Conservation (phyloP, 2,113 vertebrate genomes). For the Pandion haliaetus region DNA sequence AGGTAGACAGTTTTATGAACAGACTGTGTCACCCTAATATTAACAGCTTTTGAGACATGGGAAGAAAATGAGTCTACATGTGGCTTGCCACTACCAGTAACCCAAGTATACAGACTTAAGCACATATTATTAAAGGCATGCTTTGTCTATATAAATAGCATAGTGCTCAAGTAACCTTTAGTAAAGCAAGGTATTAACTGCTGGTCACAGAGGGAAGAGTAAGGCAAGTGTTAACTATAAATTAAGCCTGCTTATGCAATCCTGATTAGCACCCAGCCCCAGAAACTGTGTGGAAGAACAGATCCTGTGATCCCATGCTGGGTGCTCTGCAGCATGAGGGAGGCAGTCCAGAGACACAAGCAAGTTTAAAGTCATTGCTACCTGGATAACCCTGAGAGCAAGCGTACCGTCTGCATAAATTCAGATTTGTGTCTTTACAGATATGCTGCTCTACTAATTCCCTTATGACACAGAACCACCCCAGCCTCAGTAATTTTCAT, state of each 20-base stretch:
- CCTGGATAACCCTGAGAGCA: not conserved
- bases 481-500: not conserved
- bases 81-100: not conserved
- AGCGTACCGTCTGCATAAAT: rapidly evolving
- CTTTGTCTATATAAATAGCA: not conserved
- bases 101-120: not conserved
- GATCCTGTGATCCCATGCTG: not conserved
- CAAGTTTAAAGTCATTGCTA: not conserved
- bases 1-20: not conserved
- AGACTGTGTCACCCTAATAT: not conserved
- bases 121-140: not conserved
- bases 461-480: not conserved
- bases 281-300: not conserved
- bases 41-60: not conserved
- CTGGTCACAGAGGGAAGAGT: not conserved
- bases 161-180: not conserved
- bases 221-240: not conserved
- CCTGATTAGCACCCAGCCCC: not conserved
- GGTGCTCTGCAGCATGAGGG: rapidly evolving
- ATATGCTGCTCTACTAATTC: not conserved
- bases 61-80: not conserved
- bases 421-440: not conserved
- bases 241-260: not conserved
- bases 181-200: not conserved
- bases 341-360: not conserved